Evolutionary conservation across 2,113 vertebrate genomes (phyloP), one percentile per base, ranked within the genome.

Genomic region (Orientallactaga bullata): DNA sequence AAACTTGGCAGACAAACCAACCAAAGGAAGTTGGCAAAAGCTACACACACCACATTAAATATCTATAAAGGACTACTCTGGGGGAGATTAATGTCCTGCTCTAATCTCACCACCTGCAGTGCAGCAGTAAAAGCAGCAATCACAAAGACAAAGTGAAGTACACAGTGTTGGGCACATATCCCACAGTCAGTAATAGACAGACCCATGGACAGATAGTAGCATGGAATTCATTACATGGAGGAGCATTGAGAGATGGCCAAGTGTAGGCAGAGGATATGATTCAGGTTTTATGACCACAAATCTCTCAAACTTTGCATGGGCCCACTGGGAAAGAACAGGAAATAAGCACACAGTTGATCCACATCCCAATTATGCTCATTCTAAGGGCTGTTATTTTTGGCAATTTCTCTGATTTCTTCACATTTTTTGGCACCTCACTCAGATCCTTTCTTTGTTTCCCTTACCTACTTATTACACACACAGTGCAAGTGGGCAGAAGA

Each of bases 21-120:
- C 51, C 85, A 93, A 95, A 95, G 32, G 47, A 95, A 84, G 26
- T 88, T 95, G 84, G 61, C 66, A 86, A 89, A 91, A 37, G 74
- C 13, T 73, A 26, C 30, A 58, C n/a, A 80, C 3, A 82, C 13
- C 47, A 66, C 76, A 71, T 74, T 92, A 83, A 88, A 35, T 90
- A 86, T 60, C 39, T 83, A 47, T 72, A 63, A 91, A 95, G 30
- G 21, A 32, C 69, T 74, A n/a, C 42, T 95, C 2, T 2, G 37
- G 21, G 60, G 35, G 82, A 68, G 69, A 96, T 86, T 86, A 93
- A 73, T 92, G 37, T 16, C 89, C 3, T 24, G 58, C 81, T 90
- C 55, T 92, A 82, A 83, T 77, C 60, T 90, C n/a, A 66, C 37
- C 58, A 80, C 76, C 58, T 81, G 4, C 60, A 85, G 30, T 80